Conservation (phyloP, 2,113 vertebrate genomes). For the Orthonyx spaldingii region DNA sequence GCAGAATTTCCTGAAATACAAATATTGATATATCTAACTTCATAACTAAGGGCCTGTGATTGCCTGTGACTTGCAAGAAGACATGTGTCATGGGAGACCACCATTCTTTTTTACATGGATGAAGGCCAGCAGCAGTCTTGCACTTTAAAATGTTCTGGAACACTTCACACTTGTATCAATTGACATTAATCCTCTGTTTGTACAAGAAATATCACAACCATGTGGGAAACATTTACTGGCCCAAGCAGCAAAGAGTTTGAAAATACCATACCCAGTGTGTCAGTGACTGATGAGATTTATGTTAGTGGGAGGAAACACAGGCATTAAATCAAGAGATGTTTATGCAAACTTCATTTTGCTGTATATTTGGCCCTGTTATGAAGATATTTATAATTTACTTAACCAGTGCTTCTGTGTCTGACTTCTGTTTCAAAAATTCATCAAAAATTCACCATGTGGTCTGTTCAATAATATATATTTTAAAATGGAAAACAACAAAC, state of each 20-base stretch:
- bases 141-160: background rate
- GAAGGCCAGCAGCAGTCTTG: background rate
- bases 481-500: conserved; percentile 42
- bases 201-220: background rate
- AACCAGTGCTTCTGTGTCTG: background rate
- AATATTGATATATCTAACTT: background rate
- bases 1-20: background rate
- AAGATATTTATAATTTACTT: conserved; percentile 53
- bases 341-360: conserved; percentile 4
- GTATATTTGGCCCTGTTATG: conserved; percentile 19
- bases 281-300: background rate
- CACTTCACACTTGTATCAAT: background rate
- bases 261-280: background rate
- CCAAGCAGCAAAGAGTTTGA: background rate
- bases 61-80: background rate
- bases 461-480: conserved; percentile 54
- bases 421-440: conserved; percentile 39
- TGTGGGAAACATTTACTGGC: background rate
- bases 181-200: background rate
- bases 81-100: background rate
- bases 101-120: background rate
- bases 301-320: background rate
- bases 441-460: conserved; percentile 35
- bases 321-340: background rate
- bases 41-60: background rate